Base-by-base conservation (phyloP, 2,888 invertebrate genomes). In the Hyposoter didymator region DNA sequence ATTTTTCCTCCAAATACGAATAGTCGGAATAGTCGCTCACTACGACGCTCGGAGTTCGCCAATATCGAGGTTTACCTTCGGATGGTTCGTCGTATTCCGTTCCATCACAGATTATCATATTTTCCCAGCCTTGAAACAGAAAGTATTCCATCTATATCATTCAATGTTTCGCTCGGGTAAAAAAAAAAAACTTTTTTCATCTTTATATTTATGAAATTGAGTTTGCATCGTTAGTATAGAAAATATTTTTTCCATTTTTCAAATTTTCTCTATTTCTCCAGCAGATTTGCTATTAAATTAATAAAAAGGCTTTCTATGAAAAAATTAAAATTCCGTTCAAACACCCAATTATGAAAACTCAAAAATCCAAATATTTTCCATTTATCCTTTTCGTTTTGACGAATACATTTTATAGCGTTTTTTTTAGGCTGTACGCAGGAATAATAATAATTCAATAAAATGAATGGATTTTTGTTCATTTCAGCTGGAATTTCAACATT, bases 21-120 rank as follows among this genome's bases (percentile, higher is more conserved):
- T 96, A 97, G 90, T 97, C 97, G 0, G 97, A 97, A 91, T 97
- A 97, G 93, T 98, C 98, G 91, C 97, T 97, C 62, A 98, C 97
- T 3, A 98, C 97, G 67, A 98, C 97, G 79, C 97, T 97, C 0
- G 98, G 98, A 0, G 97, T 97, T 84, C 97, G 94, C 93, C 97
- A 97, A 90, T 96, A 97, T 5, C 96, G 89, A 0, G 93, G 93
- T 73, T 89, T 90, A 32, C 91, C 93, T 67, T 92, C 93, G 35
- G 82, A 90, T 0, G 90, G 88, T 10, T 85, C 81, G 64, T 93
- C 93, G 75, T 89, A 89, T 52, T 93, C 93, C 8, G 82, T 88
- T 32, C 89, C 87, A 69, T 93, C 92, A 14, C 89, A 90, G 43
- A 88, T 59, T 39, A 89, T 91, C 4, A 88, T 78, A 64, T 87